phyloP scores from a whole-genome alignment of 2,113 vertebrate species.

The Diadophis punctatus region DNA sequence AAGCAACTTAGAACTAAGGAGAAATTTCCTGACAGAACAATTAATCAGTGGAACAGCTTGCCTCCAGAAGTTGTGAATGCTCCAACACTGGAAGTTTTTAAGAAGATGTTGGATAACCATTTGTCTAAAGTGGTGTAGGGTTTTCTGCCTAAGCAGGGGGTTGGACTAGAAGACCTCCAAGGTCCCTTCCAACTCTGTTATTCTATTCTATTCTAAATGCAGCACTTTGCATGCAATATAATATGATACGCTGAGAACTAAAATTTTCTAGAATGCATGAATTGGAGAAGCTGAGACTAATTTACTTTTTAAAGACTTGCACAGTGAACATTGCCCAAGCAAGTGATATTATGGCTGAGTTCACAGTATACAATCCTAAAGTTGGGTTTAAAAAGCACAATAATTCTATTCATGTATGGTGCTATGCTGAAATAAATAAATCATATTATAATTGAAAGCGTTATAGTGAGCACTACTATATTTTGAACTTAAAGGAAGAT shows the following conservation, averaged over 20 bases:
- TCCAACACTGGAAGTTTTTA: no score
- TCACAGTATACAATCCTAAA: background rate
- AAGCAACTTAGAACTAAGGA: no score
- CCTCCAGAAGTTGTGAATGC: no score
- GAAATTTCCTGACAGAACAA: no score
- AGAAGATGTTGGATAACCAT: no score
- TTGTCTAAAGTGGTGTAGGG: no score
- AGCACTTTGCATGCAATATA: constrained; percentile 16
- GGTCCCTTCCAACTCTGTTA: no score
- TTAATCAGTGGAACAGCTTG: no score
- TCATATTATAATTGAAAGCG: background rate
- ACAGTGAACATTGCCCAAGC: background rate
- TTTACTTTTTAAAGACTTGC: background rate
- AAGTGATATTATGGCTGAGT: background rate
- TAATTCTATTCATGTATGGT: background rate
- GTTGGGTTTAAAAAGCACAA: background rate
- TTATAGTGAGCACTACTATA: background rate
- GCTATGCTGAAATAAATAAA: background rate
- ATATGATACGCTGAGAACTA: background rate
- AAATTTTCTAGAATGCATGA: background rate
- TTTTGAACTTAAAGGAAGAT: background rate
- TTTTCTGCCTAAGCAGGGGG: no score
- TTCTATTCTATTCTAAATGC: no score
- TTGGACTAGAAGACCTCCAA: no score
- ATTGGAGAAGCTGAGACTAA: background rate